These are phyloP conservation scores for Nothura maculosa DNA, from an alignment of 2,797 vertebrate species.

Conservation along the genomic window DNA sequence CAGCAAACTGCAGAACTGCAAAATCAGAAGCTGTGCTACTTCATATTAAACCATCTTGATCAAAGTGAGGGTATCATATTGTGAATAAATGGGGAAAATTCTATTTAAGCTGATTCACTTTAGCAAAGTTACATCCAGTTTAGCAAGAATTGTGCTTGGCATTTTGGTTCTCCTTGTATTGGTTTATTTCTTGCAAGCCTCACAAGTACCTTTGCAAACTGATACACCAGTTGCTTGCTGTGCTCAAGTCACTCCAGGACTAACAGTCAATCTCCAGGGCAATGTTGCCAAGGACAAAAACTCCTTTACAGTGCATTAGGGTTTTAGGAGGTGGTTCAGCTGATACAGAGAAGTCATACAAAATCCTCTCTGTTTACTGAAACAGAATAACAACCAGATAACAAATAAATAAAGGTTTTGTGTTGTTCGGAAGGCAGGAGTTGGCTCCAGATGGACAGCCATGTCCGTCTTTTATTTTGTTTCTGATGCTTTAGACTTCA, in stretches of 20 bases:
- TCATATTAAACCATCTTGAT: background rate
- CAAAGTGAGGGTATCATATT: background rate
- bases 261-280: background rate
- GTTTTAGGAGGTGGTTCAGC: background rate
- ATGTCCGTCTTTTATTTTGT: fast-evolving
- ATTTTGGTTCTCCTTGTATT: background rate
- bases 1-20: no score
- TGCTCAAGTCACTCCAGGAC: background rate
- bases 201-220: background rate
- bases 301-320: background rate
- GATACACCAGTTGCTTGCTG: background rate
- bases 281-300: background rate
- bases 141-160: background rate
- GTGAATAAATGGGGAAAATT: background rate
- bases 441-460: background rate
- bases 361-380: background rate
- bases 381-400: background rate
- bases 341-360: background rate
- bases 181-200: background rate
- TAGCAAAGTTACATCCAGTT: background rate
- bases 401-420: background rate
- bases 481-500: background rate
- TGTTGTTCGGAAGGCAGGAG: background rate
- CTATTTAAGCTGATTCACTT: background rate
- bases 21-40: background rate